Evolutionary conservation across 1,140 invertebrate species (phyloP).

Genomic region (Ericerus pela): DNA sequence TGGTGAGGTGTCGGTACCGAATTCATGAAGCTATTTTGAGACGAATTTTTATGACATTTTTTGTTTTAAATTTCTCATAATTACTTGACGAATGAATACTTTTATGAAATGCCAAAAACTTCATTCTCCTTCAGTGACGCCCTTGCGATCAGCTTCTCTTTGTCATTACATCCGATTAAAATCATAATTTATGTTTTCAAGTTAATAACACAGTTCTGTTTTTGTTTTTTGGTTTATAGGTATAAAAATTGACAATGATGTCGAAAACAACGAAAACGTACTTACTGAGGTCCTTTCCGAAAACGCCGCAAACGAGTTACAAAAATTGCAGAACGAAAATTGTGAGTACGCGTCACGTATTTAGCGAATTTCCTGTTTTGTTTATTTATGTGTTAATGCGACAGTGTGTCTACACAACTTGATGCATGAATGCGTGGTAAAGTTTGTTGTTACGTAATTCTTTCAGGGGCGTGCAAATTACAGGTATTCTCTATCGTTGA

Average conservation of each 20-base stretch:
- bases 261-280: conserved; percentile 3
- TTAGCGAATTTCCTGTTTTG: too few species aligned
- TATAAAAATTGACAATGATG: conserved; percentile 2
- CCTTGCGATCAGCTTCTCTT: not conserved
- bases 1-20: too few species aligned
- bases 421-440: not conserved
- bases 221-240: not conserved
- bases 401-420: too few species aligned
- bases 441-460: too few species aligned
- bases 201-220: not conserved
- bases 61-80: too few species aligned
- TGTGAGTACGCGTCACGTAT: not conserved
- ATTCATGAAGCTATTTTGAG: too few species aligned
- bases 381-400: too few species aligned
- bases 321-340: not conserved
- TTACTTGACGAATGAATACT: too few species aligned
- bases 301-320: not conserved
- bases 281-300: not conserved
- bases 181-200: not conserved
- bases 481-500: not conserved
- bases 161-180: not conserved
- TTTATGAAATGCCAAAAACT: too few species aligned
- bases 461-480: not conserved
- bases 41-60: too few species aligned
- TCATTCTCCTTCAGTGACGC: too few species aligned